Conservation (phyloP, 2,797 vertebrate species). For the Sarcophilus harrisii region DNA sequence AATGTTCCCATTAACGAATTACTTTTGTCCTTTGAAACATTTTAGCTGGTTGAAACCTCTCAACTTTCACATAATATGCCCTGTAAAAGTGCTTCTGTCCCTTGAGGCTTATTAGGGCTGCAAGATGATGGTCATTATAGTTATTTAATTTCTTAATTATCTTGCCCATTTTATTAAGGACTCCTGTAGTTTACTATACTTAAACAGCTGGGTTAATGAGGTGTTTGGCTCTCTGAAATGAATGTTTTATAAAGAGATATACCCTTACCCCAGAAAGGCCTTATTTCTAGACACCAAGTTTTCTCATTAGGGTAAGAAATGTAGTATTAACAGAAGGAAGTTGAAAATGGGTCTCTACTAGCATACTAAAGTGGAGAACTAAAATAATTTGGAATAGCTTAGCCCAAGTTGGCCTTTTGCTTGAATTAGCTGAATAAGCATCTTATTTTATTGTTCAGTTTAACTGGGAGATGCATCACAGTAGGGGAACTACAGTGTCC, state of each 20-base stretch:
- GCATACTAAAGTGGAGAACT: background rate
- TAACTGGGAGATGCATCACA: background rate
- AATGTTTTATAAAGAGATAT: background rate
- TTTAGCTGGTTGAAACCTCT: background rate
- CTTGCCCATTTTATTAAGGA: background rate
- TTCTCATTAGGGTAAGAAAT: background rate
- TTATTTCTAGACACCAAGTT: background rate
- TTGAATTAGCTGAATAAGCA: background rate
- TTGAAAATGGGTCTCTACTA: background rate
- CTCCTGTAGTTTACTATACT: background rate
- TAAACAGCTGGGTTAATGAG: conserved; percentile 19
- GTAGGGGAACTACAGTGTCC: background rate
- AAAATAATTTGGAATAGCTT: background rate
- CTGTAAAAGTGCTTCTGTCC: background rate
- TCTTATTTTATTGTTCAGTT: background rate
- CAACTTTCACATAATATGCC: background rate
- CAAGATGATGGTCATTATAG: conserved; percentile 2
- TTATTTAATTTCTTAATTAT: conserved; percentile 43
- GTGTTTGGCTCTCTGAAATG: background rate
- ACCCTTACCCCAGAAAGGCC: background rate
- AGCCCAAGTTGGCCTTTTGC: background rate
- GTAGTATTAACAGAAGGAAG: background rate
- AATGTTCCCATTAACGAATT: conserved; percentile 16
- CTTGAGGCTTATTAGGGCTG: background rate
- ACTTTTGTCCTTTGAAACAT: conserved; percentile 19